Conservation (phyloP, 2,113 vertebrate species). For the Grammomys surdaster region DNA sequence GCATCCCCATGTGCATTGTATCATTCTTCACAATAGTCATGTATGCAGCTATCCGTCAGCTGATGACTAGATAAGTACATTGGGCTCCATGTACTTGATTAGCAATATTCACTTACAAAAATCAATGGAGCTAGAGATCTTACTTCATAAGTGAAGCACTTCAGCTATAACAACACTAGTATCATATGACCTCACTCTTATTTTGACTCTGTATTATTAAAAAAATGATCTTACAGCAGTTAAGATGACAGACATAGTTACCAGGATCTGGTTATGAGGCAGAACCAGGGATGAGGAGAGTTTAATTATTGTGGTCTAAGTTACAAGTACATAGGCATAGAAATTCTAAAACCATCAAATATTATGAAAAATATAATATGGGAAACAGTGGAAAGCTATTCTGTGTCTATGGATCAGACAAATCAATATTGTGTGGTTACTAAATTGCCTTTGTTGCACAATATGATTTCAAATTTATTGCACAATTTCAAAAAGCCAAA, state of each 20-base stretch:
- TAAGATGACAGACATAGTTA: background rate
- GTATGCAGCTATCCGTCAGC: background rate
- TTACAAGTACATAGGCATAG: background rate
- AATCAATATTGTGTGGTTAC: background rate
- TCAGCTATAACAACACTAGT: background rate
- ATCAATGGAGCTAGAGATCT: background rate
- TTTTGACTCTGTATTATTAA: background rate
- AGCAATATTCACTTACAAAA: background rate
- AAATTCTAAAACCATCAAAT: background rate
- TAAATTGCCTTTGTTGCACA: background rate
- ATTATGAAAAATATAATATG: background rate
- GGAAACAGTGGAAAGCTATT: background rate
- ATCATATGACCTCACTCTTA: background rate
- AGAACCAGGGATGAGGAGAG: background rate
- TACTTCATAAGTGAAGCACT: background rate
- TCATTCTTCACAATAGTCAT: background rate
- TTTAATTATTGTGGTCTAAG: background rate
- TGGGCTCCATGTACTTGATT: background rate
- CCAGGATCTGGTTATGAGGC: background rate
- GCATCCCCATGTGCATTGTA: background rate
- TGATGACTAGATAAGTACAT: background rate
- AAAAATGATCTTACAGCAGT: background rate
- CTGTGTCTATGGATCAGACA: background rate
- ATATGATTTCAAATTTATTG: background rate
- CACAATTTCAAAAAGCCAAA: background rate